A percentile compares a stretch with the other conserved stretches of the same genome.
Conservation (phyloP, 2,797 vertebrate species). For the Propithecus deckenii region DNA sequence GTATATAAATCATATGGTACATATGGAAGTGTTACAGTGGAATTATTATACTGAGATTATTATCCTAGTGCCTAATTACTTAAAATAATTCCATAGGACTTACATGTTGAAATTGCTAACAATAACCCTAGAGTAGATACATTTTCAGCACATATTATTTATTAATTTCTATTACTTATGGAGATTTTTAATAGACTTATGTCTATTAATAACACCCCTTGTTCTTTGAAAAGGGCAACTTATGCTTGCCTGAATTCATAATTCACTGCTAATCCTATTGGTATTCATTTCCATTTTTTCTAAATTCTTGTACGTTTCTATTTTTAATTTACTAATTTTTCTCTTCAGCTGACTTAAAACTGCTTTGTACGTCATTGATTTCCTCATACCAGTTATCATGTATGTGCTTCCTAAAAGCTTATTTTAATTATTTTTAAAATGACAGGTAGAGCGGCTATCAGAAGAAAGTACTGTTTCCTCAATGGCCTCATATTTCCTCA, state of each 20-base stretch:
- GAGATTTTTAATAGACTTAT: not conserved
- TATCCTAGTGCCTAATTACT: not conserved
- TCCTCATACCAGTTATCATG: not conserved
- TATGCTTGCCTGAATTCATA: not conserved
- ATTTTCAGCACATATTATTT: not conserved
- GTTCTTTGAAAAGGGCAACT: not conserved
- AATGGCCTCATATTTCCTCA: not conserved
- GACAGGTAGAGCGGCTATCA: not conserved
- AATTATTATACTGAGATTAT: not conserved
- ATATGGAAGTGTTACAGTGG: not conserved
- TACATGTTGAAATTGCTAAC: not conserved
- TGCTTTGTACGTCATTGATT: not conserved
- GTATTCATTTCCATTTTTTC: not conserved
- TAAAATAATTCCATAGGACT: not conserved
- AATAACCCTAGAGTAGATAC: not conserved
- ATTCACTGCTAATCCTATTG: not conserved
- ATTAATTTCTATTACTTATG: not conserved
- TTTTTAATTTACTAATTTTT: not conserved
- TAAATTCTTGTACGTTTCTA: not conserved
- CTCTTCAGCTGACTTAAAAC: not conserved
- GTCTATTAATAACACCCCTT: not conserved
- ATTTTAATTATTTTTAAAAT: not conserved
- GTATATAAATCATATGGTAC: not conserved
- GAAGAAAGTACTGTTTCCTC: not conserved
- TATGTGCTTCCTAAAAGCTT: not conserved